Conservation (phyloP, 2,797 vertebrate genomes). For the Semaprochilodus insignis region DNA sequence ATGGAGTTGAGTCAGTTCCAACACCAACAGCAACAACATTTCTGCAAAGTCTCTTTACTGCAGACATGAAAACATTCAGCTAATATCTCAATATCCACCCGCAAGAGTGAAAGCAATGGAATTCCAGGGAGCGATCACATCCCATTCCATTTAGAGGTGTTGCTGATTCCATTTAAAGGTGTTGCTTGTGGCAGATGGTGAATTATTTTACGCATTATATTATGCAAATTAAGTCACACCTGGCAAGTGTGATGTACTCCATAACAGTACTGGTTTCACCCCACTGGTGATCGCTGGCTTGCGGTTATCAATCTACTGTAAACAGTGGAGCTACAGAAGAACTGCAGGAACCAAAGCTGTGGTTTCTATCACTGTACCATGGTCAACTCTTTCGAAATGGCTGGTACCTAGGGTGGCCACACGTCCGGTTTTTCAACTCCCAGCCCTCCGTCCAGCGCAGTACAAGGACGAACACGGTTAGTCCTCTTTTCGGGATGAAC, state of each 20-base stretch:
- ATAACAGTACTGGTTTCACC: neutral
- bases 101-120: neutral
- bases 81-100: neutral
- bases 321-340: neutral
- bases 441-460: too few species aligned
- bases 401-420: too few species aligned
- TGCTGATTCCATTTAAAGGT: neutral
- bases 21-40: neutral
- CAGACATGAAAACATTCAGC: neutral
- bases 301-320: neutral
- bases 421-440: too few species aligned
- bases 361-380: too few species aligned
- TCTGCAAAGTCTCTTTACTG: neutral
- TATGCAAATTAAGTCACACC: neutral
- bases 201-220: neutral
- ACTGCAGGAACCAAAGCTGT: neutral
- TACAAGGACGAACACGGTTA: too few species aligned
- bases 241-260: neutral
- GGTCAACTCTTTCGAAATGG: too few species aligned
- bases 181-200: neutral
- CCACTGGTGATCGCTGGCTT: neutral
- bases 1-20: neutral
- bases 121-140: neutral
- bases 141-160: neutral
- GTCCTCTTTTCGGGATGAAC: too few species aligned